Base-by-base conservation (phyloP, 2,888 invertebrate genomes). In the Hecatera dysodea region DNA sequence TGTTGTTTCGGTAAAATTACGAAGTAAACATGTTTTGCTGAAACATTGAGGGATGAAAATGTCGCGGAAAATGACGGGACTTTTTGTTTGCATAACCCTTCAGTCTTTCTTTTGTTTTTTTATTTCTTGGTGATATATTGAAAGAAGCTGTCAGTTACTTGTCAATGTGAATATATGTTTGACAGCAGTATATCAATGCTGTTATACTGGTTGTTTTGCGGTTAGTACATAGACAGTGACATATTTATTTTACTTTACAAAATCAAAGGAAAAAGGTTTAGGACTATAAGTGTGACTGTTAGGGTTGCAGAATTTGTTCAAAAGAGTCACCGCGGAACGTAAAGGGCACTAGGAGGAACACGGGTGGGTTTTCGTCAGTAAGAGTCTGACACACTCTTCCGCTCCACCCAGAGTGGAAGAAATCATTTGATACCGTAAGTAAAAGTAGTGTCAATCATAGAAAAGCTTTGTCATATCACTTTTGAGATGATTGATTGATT, bases 11-110 rank as follows among this genome's bases (percentile, higher is more conserved):
- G 42, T 66, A 62, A 68, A 53, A 69, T 80, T 65, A 55, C 48
- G 17, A 42, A 68, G 78, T 56, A 75, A 80, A 81, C 75, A 80
- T 65, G 75, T 75, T 81, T 66, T 81, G 44, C n/a, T 39, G 52
- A 53, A 50, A 63, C 63, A 46, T 60, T 24, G 27, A 22, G 62
- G 59, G 27, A 67, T 65, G 76, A 65, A 75, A 72, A 67, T 53
- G 62, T 67, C 48, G 17, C 52, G 5, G 24, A 2, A 42, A 60
- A 71, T 59, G 39, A 7, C 22, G 42, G 27, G 19, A 78, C 52
- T 50, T 71, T 44, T 17, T n/a, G 36, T 69, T 63, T 52, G 27
- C 17, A 44, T 67, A 71, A 71, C 53, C 27, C 24, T 55, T 19
- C 27, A 2, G 50, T 48, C 33, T 44, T 62, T 39, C 1, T 66